These are phyloP conservation scores for Hermodice carunculata DNA, from an alignment of 2,888 invertebrate species.

Conservation along the genomic window DNA sequence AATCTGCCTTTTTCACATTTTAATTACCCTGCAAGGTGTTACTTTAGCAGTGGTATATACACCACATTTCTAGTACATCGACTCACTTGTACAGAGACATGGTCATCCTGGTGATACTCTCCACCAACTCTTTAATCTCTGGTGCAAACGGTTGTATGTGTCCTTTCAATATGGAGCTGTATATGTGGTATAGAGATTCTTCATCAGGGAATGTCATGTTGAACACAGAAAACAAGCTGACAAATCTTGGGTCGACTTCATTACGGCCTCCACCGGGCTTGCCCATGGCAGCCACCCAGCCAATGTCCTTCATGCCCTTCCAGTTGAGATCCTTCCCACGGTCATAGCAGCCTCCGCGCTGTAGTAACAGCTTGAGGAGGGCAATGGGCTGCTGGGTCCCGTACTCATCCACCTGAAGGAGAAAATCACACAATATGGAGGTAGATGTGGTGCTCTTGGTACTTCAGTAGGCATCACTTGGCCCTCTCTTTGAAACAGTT, in stretches of 20 bases:
- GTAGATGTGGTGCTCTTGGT: too few relatives aligned
- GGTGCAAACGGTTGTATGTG: constrained; percentile 81
- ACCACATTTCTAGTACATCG: background rate
- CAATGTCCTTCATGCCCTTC: constrained; percentile 82
- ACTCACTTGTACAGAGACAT: constrained; percentile 84
- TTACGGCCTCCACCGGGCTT: constrained; percentile 89
- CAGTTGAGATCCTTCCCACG: constrained; percentile 89
- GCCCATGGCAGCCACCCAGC: constrained; percentile 72
- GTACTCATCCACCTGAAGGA: constrained; percentile 78
- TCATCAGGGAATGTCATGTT: constrained; percentile 89
- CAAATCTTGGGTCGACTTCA: constrained; percentile 86
- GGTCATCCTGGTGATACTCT: constrained; percentile 82
- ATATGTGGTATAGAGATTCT: constrained; percentile 83
- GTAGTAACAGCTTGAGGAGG: constrained; percentile 88
- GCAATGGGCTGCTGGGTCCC: constrained; percentile 96
- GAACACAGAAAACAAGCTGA: constrained; percentile 90
- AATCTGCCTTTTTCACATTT: too few relatives aligned
- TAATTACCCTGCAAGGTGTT: too few relatives aligned
- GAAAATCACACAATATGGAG: too few relatives aligned
- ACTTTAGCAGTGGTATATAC: too few relatives aligned
- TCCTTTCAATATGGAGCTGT: constrained; percentile 83
- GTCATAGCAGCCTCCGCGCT: constrained; percentile 90
- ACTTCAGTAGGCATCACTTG: too few relatives aligned
- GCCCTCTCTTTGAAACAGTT: too few relatives aligned
- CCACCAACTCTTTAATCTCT: constrained; percentile 77